A percentile compares a stretch with the other conserved stretches of the same genome.
Evolutionary conservation across 2,797 vertebrate genomes (phyloP).

Genomic region (Acipenser transmontanus): DNA sequence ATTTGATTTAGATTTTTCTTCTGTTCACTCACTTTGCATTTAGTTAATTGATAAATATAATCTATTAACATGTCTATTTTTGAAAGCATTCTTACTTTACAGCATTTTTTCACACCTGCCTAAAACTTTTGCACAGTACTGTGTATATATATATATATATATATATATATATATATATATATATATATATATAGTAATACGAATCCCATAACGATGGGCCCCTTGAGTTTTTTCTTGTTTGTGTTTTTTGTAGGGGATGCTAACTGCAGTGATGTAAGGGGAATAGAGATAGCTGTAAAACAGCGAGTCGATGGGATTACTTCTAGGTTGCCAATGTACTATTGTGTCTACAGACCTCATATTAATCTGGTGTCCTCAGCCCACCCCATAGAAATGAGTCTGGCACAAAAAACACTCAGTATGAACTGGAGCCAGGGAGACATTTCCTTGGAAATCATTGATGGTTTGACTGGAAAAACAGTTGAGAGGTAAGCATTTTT

Average conservation of each 20-base stretch:
- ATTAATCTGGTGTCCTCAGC: constrained; percentile 66
- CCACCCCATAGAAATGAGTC: constrained; percentile 27
- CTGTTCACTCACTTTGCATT: too few relatives aligned
- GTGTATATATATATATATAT: too few relatives aligned
- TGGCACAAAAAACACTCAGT: constrained; percentile 44
- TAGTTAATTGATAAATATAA: too few relatives aligned
- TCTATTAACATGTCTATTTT: too few relatives aligned
- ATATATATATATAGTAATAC: too few relatives aligned
- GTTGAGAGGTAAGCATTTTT: constrained; percentile 64
- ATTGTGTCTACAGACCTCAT: constrained; percentile 74
- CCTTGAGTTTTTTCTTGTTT: background rate
- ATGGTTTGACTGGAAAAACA: constrained; percentile 73
- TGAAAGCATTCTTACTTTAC: too few relatives aligned
- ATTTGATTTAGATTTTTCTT: too few relatives aligned
- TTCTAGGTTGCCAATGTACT: constrained; percentile 76
- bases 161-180: too few relatives aligned
- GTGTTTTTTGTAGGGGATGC: constrained; percentile 58
- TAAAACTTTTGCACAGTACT: too few relatives aligned
- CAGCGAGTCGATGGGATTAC: constrained; percentile 76
- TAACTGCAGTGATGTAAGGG: constrained; percentile 60
- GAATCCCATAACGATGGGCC: too few relatives aligned
- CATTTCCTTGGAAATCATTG: constrained; percentile 73
- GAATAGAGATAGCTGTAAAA: constrained; percentile 77
- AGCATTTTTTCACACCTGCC: too few relatives aligned
- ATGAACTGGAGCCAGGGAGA: constrained; percentile 87